Base-by-base conservation (phyloP, 2,888 invertebrate genomes). In the Mythimna lalbum region DNA sequence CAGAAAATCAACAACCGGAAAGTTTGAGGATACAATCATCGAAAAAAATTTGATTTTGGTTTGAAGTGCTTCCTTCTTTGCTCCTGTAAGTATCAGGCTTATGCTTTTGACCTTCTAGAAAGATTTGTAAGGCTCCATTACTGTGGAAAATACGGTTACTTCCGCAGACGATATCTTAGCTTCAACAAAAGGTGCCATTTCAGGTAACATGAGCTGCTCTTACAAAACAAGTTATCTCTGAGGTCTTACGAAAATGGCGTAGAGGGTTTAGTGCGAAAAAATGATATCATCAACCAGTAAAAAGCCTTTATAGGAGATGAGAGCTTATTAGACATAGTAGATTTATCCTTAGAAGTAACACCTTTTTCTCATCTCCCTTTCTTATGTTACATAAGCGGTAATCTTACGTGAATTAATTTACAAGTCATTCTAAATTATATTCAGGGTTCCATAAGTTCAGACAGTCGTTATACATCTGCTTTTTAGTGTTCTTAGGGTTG, bases 111-210 rank as follows among this genome's bases (percentile, higher is more conserved):
- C 80, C 82, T 83, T 78, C 63, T 66, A 70, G 47, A 76, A 82
- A 80, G 79, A 82, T 85, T 82, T 85, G 72, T 82, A 75, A 67
- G 77, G 65, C 63, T 73, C 76, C 71, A 80, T 82, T 84, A 79
- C 72, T 67, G 77, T 73, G 82, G 75, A 81, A 84, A 75, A 74
- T 66, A 68, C 57, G 82, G 80, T 82, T 72, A 69, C 78, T 77
- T 85, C 85, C 83, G 78, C 52, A 61, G 59, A 73, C 49, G 57
- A 76, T 83, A 85, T 76, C 64, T 73, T 69, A 64, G 57, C 69
- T 66, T 67, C 71, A 65, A 76, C 78, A 83, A 83, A 80, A 73
- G 72, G 60, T 63, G 73, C 49, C 57, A 76, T 80, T 73, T 64
- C 31, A 73, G 69, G 57, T 74, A 71, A 62, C 67, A 72, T 56